Conservation (phyloP, 2,797 vertebrate species). For the Sebastes kiyomatsui region DNA sequence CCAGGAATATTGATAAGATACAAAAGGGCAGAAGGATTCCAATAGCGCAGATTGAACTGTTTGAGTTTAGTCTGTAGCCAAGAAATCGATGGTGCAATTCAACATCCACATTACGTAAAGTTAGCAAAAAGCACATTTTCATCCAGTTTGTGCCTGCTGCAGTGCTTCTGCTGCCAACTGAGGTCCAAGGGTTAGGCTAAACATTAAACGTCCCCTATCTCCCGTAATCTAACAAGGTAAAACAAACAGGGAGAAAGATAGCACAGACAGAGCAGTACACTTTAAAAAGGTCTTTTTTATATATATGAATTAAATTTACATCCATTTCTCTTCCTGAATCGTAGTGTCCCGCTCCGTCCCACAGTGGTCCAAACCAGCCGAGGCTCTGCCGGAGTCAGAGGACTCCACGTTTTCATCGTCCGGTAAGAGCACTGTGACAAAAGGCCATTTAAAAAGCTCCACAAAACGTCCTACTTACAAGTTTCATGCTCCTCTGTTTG, state of each 20-base stretch:
- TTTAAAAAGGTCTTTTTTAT: slow-evolving; percentile 54
- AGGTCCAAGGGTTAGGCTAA: slow-evolving; percentile 70
- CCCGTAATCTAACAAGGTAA: slow-evolving; percentile 57
- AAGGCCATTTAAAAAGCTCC: slow-evolving; percentile 63
- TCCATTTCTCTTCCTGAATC: slow-evolving; percentile 65
- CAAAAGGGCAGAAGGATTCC: slow-evolving; percentile 48
- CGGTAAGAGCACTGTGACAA: slow-evolving; percentile 66
- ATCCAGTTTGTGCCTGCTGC: slow-evolving; percentile 57
- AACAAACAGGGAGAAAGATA: slow-evolving; percentile 65
- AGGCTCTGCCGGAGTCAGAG: slow-evolving; percentile 39
- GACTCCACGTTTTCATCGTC: slow-evolving; percentile 31
- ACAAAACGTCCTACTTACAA: slow-evolving; percentile 35
- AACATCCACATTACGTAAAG: slow-evolving; percentile 52
- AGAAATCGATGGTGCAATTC: slow-evolving; percentile 57
- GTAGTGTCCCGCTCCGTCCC: slow-evolving; percentile 41
- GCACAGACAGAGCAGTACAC: slow-evolving; percentile 79
- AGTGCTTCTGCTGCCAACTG: slow-evolving; percentile 59
- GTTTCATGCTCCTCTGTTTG: slow-evolving; percentile 35
- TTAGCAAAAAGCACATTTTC: slow-evolving; percentile 59
- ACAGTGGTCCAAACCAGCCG: slow-evolving; percentile 50
- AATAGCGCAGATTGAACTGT: slow-evolving; percentile 47
- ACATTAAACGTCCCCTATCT: slow-evolving; percentile 48
- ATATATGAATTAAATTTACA: slow-evolving; percentile 81
- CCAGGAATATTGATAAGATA: slow-evolving; percentile 64
- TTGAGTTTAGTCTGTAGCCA: slow-evolving; percentile 56